Conservation (phyloP, 2,113 vertebrate species). For the Neomonachus schauinslandi region DNA sequence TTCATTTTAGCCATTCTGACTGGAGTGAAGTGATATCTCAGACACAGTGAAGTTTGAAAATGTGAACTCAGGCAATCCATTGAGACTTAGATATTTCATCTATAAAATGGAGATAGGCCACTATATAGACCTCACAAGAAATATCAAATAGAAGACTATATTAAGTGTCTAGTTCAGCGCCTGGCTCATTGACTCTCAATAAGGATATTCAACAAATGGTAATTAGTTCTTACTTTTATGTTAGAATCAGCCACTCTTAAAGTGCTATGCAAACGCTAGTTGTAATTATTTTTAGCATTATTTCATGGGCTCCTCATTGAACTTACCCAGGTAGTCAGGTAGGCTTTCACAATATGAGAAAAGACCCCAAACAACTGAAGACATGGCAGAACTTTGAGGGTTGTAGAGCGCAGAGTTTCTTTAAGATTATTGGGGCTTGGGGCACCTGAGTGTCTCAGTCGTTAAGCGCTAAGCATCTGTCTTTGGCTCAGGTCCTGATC, state of each 20-base stretch:
- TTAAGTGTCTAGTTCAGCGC: background rate
- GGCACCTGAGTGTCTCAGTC: too few relatives aligned
- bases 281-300: constrained; percentile 22
- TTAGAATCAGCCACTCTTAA: constrained; percentile 23
- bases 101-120: background rate
- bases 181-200: constrained; percentile 27
- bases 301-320: background rate
- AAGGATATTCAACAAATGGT: constrained; percentile 1
- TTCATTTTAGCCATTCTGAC: background rate
- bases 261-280: background rate
- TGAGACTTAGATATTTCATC: background rate
- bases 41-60: background rate
- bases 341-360: background rate
- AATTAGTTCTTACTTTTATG: constrained; percentile 27
- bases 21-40: background rate
- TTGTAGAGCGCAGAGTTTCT: background rate
- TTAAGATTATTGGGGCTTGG: background rate
- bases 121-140: background rate
- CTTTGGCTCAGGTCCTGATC: too few relatives aligned
- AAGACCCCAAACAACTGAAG: background rate
- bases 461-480: too few relatives aligned
- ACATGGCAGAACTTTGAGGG: background rate
- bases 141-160: background rate
- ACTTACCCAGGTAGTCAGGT: background rate
- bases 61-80: background rate